Percentiles rank a stretch among this genome's conserved stretches.
Evolutionary conservation across 2,888 invertebrate genomes (phyloP).

Genomic region (Masnerella sp.): DNA sequence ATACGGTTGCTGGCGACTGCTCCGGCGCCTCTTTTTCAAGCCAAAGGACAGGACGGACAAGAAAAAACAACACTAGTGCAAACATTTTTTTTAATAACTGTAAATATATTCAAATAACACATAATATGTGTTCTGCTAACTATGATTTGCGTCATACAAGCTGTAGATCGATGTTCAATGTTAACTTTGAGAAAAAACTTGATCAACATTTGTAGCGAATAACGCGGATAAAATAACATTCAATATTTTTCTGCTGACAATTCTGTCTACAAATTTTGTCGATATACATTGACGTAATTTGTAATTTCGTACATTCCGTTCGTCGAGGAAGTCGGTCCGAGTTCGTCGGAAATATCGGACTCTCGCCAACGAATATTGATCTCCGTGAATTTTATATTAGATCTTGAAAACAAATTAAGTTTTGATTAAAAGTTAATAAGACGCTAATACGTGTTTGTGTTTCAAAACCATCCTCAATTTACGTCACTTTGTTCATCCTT

Average conservation of each 20-base stretch:
- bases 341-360: not conserved
- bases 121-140: constrained; percentile 60
- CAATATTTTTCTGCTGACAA: constrained; percentile 43
- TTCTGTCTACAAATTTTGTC: constrained; percentile 39
- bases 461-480: not conserved
- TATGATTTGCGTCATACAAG: constrained; percentile 60
- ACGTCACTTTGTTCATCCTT: too few species aligned
- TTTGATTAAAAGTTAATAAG: too few species aligned
- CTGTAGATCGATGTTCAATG: constrained; percentile 62
- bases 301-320: constrained; percentile 14
- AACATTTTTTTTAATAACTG: constrained; percentile 53
- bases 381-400: too few species aligned
- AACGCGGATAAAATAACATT: constrained; percentile 53
- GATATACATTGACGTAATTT: constrained; percentile 34
- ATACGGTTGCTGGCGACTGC: constrained; percentile 55
- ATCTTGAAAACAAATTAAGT: too few species aligned
- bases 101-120: constrained; percentile 63
- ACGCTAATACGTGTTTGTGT: not conserved
- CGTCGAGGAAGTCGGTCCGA: constrained; percentile 18
- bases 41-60: constrained; percentile 15
- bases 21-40: constrained; percentile 40
- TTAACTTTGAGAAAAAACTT: constrained; percentile 56
- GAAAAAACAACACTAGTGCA: constrained; percentile 41
- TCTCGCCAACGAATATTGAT: not conserved
- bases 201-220: constrained; percentile 54